Evolutionary conservation across 2,888 invertebrate genomes (phyloP), one percentile per base, ranked within the genome.

Genomic region (Drosophila borborema): DNA sequence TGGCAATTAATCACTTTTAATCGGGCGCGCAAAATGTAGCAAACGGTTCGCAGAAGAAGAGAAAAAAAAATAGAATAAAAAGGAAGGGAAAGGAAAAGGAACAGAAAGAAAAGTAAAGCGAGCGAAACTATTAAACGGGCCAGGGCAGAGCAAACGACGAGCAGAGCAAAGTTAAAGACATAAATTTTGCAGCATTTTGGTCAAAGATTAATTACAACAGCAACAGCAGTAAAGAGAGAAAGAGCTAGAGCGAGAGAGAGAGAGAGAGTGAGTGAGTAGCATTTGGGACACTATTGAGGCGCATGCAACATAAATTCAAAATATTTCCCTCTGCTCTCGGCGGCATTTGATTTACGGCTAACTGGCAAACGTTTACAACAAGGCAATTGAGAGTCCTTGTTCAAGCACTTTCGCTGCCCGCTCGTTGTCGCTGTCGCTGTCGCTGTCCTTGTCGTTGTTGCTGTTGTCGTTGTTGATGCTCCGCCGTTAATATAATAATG

Each of bases 131-230:
- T 85, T 84, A 85, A 85, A 78, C 65, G 28, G 82, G 62, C 64
- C 65, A 51, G 43, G 65, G 54, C 54, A 59, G 61, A 64, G 54
- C 46, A 23, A 23, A 7, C 14, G 46, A 20, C 14, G 46, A 20
- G 18, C 31, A 2, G 40, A 54, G 73, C 81, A 85, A 51, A 86
- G 89, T 86, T 86, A 83, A 86, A 86, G 79, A 84, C 91, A 90
- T 91, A 91, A 91, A 91, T 91, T 91, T 84, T 80, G 80, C 74
- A 81, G 81, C 81, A 90, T 90, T 91, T 90, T 84, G 79, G 82
- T 78, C 84, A 76, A 91, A 91, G 91, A 91, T 91, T 91, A 91
- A 91, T 91, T 91, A 86, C 91, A 74, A 59, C 72, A 72, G 67
- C 91, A 74, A 59, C 71, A 71, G 67, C 71, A 58, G 31, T 8